A percentile compares a stretch with the other conserved stretches of the same genome.
phyloP scores from a whole-genome alignment of 2,797 vertebrate genomes.

The Aplochiton taeniatus region DNA sequence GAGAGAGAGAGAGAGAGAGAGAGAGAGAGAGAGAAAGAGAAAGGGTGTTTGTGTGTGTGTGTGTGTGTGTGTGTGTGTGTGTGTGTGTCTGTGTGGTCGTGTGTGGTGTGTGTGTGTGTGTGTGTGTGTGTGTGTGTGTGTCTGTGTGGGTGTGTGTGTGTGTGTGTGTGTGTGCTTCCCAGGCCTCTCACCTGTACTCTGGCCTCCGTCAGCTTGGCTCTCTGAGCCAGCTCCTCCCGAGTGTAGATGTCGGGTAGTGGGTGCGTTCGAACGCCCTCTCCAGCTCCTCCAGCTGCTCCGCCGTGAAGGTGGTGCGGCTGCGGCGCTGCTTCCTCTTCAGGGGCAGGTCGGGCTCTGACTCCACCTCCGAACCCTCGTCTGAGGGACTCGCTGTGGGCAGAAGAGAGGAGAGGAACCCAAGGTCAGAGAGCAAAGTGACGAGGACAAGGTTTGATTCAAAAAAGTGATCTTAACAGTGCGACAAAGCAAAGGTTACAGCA shows the following conservation, averaged over 20 bases:
- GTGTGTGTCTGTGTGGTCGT: conserved; percentile 7
- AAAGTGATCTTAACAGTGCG: too few species aligned
- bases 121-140: background rate
- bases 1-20: too few species aligned
- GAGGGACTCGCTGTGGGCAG: conserved; percentile 82
- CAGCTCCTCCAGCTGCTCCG: conserved; percentile 93
- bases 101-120: conserved; percentile 9
- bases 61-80: background rate
- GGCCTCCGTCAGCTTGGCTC: conserved; percentile 94
- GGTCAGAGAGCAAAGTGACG: background rate
- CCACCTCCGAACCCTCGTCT: conserved; percentile 93
- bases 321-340: conserved; percentile 93
- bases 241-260: conserved; percentile 97
- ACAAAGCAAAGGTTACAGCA: too few species aligned
- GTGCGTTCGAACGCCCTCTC: conserved; percentile 96
- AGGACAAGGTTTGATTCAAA: too few species aligned
- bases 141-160: background rate
- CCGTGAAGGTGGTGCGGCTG: conserved; percentile 94
- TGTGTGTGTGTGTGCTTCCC: background rate
- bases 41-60: background rate
- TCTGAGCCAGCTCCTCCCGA: conserved; percentile 91
- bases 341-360: conserved; percentile 92
- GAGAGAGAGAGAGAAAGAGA: too few species aligned
- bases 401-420: background rate
- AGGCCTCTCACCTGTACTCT: conserved; percentile 85